A percentile compares a stretch with the other conserved stretches of the same genome.
phyloP scores from a whole-genome alignment of 2,888 invertebrate genomes.

The Drosophila testacea region DNA sequence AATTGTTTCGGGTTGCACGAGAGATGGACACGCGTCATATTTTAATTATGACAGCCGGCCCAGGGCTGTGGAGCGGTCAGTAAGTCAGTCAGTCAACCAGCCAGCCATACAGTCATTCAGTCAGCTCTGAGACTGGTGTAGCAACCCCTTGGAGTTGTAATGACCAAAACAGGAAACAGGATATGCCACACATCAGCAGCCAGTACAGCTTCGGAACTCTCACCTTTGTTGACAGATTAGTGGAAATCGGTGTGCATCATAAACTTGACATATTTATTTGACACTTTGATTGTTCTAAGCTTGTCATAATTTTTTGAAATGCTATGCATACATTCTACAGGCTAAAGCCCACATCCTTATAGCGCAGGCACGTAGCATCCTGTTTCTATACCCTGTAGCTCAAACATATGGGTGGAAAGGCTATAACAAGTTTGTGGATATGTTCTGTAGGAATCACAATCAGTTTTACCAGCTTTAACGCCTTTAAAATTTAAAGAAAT shows the following conservation, averaged over 20 bases:
- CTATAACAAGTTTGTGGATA: not conserved
- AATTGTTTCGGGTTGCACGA: conserved; percentile 62
- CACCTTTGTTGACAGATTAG: conserved; percentile 77
- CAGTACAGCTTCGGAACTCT: conserved; percentile 33
- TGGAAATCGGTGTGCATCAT: conserved; percentile 59
- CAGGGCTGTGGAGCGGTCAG: conserved; percentile 45
- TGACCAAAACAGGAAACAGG: conserved; percentile 63
- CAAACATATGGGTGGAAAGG: not conserved
- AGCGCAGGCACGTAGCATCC: conserved; percentile 53
- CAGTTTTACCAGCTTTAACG: too few relatives aligned
- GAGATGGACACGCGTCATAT: conserved; percentile 78
- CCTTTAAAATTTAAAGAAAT: too few relatives aligned
- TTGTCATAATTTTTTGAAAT: conserved; percentile 60
- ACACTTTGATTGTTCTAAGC: conserved; percentile 77
- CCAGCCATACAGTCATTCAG: conserved; percentile 1
- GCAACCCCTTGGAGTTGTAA: conserved; percentile 56
- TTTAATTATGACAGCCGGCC: conserved; percentile 79
- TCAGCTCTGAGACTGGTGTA: conserved; percentile 38
- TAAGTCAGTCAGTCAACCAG: conserved; percentile 31
- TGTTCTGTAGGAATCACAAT: too few relatives aligned
- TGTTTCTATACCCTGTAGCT: conserved; percentile 12
- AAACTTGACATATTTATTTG: conserved; percentile 80
- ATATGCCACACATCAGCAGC: conserved; percentile 49
- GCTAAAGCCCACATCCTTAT: conserved; percentile 54
- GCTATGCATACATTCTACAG: conserved; percentile 25